Percentiles rank a stretch among this genome's conserved stretches.
Conservation (phyloP, 2,797 vertebrate species). For the Tenualosa thibaudeaui region DNA sequence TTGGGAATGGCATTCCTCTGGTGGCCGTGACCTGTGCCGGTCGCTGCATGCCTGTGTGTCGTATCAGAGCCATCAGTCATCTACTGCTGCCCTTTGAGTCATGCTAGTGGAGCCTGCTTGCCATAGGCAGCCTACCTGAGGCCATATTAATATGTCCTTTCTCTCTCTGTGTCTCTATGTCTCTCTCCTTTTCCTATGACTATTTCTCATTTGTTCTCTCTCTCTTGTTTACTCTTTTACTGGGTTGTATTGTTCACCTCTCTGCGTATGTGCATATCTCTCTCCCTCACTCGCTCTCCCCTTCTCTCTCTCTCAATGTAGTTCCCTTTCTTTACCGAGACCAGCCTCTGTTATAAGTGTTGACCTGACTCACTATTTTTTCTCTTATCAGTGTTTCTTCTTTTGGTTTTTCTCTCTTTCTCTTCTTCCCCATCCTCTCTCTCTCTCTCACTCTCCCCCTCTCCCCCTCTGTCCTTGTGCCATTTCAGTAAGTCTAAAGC, state of each 20-base stretch:
- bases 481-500: neutral
- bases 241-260: neutral
- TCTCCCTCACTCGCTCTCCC: neutral
- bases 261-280: too few species aligned
- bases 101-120: neutral
- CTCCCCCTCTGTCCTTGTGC: constrained; percentile 8
- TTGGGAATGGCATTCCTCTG: constrained; percentile 21
- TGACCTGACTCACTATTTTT: neutral
- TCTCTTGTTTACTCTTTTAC: neutral
- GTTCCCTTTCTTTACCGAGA: too few species aligned
- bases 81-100: neutral
- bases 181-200: neutral
- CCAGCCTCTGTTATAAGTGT: too few species aligned
- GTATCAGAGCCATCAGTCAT: constrained; percentile 34
- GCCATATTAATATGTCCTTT: neutral
- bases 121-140: neutral
- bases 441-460: neutral
- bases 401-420: neutral
- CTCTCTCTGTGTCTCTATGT: neutral
- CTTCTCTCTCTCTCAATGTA: neutral
- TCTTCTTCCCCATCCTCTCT: neutral
- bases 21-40: constrained; percentile 32
- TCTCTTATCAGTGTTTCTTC: neutral
- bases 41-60: neutral
- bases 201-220: neutral